phyloP scores from a whole-genome alignment of 2,888 invertebrate genomes.

The Carterocephalus palaemon region DNA sequence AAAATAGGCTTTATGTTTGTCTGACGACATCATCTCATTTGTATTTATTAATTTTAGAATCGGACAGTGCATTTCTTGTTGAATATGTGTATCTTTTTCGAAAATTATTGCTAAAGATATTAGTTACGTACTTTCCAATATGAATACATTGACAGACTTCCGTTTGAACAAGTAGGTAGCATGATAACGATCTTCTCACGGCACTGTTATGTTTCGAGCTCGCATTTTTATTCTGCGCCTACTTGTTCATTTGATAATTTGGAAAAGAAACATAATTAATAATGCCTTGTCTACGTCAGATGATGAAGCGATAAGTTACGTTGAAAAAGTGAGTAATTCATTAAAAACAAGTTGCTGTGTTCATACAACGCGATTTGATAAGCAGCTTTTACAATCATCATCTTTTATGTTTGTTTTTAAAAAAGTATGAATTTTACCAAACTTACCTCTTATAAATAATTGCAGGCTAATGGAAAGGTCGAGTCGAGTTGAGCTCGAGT shows the following conservation, averaged over 20 bases:
- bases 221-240: slow-evolving; percentile 15
- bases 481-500: too few relatives aligned
- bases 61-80: too few relatives aligned
- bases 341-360: neutral
- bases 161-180: slow-evolving; percentile 12
- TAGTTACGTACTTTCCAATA: slow-evolving; percentile 17
- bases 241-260: slow-evolving; percentile 7
- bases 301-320: slow-evolving; percentile 16
- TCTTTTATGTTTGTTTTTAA: neutral
- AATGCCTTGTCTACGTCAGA: slow-evolving; percentile 20
- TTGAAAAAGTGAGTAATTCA: slow-evolving; percentile 10
- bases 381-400: too few relatives aligned
- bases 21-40: too few relatives aligned
- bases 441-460: too few relatives aligned
- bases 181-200: slow-evolving; percentile 24
- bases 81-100: too few relatives aligned
- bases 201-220: slow-evolving; percentile 11
- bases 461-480: too few relatives aligned
- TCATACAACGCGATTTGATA: slow-evolving; percentile 1
- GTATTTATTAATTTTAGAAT: too few relatives aligned
- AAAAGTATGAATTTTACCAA: too few relatives aligned
- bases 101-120: too few relatives aligned
- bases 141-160: slow-evolving; percentile 13
- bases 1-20: too few relatives aligned
- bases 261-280: slow-evolving; percentile 17